Evolutionary conservation across 2,113 vertebrate species (phyloP), one percentile per base, ranked within the genome.

Genomic region (Neoarius graeffei): DNA sequence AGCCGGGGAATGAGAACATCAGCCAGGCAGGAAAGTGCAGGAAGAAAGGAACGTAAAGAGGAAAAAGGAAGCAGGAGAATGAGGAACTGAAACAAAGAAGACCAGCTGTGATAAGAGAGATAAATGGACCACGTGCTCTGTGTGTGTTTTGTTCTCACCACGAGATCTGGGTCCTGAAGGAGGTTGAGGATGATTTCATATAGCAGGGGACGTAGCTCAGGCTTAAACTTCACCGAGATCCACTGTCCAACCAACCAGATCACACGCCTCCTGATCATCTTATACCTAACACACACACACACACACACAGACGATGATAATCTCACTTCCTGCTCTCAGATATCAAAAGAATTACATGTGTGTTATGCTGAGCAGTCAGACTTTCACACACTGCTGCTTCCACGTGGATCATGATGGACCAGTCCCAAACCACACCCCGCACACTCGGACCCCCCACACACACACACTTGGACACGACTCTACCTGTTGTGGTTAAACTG

Each of bases 171-270:
- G 89, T 99, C 98, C 93, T 99, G 98, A 95, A 99, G 96, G 88
- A 99, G 96, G 90, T 93, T 97, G 89, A 97, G 91, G 92, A 99
- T 98, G 89, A 97, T 96, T 91, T 98, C 97, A 77, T 99, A 99
- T 1, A 99, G 95, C 92, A 98, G 93, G 89, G 98, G 98, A 89
- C 98, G 97, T 88, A 98, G 95, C 83, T 99, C 98, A 2, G 97
- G 96, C 89, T 98, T 98, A 92, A 99, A 99, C 95, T 98, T 99
- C 91, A 99, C 98, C 73, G 98, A 96, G 94, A 99, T 97, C 98
- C 98, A 99, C 92, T 98, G 98, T 91, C 98, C 98, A 87, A 99
- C 97, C 87, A 99, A 94, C 98, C 98, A 99, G 92, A 99, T 99
- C 89, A 99, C 98, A 90, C 97, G 94, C 79, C 98, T 93, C 25